Evolutionary conservation across 2,888 invertebrate genomes (phyloP), one percentile per base, ranked within the genome.

Genomic region (Meliscaeva auricollis): DNA sequence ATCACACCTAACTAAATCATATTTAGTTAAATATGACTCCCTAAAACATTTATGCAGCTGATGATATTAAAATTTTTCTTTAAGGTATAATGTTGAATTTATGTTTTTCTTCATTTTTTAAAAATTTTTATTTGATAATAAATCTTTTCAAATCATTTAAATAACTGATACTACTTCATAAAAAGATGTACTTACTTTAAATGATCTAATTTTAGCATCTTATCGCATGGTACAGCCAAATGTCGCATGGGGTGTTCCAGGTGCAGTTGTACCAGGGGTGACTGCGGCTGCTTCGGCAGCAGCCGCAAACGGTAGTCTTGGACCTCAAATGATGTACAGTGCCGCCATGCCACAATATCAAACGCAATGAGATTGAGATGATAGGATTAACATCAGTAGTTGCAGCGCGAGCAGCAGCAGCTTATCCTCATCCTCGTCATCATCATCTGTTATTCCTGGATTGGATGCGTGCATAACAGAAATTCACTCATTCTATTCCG

Each of bases 261-360:
- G 94, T 91, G 91, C 94, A 89, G 92, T 94, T 89, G 90, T 94
- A 91, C 90, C 91, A 69, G 91, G 93, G 79, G 94, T 94, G 75
- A 93, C 93, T 87, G 93, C 93, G 77, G 91, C 91, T 75, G 92
- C 93, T 83, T 92, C 92, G 46, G 92, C 93, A 68, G 92, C 92
- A 81, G 91, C 88, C 85, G 91, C 94, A 90, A 93, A 93, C 88
- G 94, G 94, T 88, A 93, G 93, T 89, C 93, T 94, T 91, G 90
- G 93, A 91, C 93, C 94, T 92, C 94, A 94, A 92, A 94, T 94
- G 90, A 94, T 96, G 95, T 96, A 95, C 90, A 93, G 93, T 91
- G 91, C 92, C 88, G 94, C 95, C 92, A 95, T 96, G 94, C 96
- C 96, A 91, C 96, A 97, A 93, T 97, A 96, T 93, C 96, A 96